These are phyloP conservation scores for Tetropium fuscum DNA, from an alignment of 2,888 invertebrate genomes.

Conservation along the genomic window DNA sequence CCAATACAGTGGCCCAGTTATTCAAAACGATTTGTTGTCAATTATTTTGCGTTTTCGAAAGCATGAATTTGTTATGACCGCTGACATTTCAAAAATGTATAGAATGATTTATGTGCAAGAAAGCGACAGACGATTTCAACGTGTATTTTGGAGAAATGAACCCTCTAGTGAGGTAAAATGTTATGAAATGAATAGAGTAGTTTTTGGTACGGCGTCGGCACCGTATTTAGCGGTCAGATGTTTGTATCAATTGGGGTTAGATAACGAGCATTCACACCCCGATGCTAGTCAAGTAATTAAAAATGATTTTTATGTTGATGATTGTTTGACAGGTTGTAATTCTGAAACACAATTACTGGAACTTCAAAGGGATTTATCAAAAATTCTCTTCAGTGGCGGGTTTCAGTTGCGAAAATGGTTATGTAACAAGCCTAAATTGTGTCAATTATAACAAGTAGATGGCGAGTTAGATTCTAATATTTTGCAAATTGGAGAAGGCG, in stretches of 20 bases:
- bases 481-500: conserved; percentile 30
- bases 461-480: no score
- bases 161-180: conserved; percentile 15
- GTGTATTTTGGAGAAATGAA: conserved; percentile 28
- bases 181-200: conserved; percentile 38
- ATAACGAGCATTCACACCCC: conserved; percentile 25
- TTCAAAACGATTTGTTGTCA: conserved; percentile 30
- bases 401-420: conserved; percentile 38
- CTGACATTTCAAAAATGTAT: conserved; percentile 35
- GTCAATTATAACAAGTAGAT: no score
- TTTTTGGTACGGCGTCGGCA: conserved; percentile 43
- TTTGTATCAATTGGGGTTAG: conserved; percentile 35
- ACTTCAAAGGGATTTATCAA: conserved; percentile 33
- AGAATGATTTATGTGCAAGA: conserved; percentile 24
- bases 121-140: conserved; percentile 21
- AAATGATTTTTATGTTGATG: conserved; percentile 44
- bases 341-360: conserved; percentile 28
- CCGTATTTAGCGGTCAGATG: conserved; percentile 38
- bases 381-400: conserved; percentile 31
- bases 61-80: conserved; percentile 22
- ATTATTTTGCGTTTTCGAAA: conserved; percentile 20
- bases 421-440: conserved; percentile 20
- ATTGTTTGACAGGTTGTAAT: conserved; percentile 33
- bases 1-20: conserved; percentile 22
- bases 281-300: conserved; percentile 27